These are phyloP conservation scores for Ameiurus melas DNA, from an alignment of 2,113 vertebrate species.

Conservation along the genomic window DNA sequence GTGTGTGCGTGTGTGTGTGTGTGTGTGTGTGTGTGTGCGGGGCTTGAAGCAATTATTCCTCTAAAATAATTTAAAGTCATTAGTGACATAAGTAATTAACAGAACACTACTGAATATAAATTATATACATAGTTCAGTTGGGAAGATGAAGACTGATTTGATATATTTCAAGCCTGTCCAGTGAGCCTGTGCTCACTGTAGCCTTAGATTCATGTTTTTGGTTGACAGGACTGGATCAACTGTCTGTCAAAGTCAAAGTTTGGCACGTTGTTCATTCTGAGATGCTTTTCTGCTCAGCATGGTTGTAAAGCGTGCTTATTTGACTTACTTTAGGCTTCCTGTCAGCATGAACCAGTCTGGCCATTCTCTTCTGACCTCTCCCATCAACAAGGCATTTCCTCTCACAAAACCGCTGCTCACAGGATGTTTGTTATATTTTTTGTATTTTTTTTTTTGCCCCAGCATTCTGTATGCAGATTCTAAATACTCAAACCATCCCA, in stretches of 20 bases:
- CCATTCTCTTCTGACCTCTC: background rate
- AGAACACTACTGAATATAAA: background rate
- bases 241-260: background rate
- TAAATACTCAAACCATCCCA: background rate
- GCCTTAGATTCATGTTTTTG: background rate
- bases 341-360: background rate
- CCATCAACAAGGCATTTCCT: background rate
- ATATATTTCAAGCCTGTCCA: background rate
- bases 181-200: background rate
- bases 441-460: background rate
- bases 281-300: background rate
- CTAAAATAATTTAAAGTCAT: background rate
- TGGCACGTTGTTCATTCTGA: background rate
- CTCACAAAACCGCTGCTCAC: no score
- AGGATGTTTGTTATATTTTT: background rate
- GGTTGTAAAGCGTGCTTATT: background rate
- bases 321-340: background rate
- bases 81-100: background rate
- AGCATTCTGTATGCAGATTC: background rate
- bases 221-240: background rate
- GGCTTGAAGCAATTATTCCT: background rate
- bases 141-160: background rate
- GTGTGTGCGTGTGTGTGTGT: background rate
- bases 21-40: slow-evolving; percentile 4
- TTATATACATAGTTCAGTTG: background rate